Conservation (phyloP, 1,140 invertebrate genomes). For the Brevipalpus yothersi region DNA sequence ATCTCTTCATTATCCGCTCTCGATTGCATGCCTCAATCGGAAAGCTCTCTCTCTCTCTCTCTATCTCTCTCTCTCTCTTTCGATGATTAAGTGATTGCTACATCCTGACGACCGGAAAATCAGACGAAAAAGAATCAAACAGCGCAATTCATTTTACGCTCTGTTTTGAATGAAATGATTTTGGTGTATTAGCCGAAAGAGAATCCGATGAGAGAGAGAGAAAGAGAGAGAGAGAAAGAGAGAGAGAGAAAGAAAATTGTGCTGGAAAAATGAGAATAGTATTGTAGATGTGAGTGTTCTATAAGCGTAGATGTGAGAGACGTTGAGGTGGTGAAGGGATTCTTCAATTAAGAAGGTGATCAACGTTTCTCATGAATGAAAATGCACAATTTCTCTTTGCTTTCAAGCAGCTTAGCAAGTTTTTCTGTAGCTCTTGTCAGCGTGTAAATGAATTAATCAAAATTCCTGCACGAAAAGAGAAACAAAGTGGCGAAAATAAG, state of each 20-base stretch:
- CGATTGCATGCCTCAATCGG: not conserved
- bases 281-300: too few species aligned
- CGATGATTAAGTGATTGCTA: not conserved
- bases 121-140: not conserved
- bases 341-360: not conserved
- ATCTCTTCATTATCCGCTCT: not conserved
- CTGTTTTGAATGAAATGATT: too few species aligned
- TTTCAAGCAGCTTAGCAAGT: not conserved
- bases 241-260: not conserved
- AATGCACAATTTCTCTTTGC: too few species aligned
- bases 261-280: not conserved
- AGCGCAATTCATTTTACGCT: not conserved
- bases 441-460: too few species aligned
- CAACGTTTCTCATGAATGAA: too few species aligned
- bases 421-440: too few species aligned
- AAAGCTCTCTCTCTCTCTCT: slow-evolving; percentile 1
- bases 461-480: too few species aligned
- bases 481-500: too few species aligned
- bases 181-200: too few species aligned
- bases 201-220: not conserved
- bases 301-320: not conserved
- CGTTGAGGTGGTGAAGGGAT: not conserved
- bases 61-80: not conserved
- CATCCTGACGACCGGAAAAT: not conserved
- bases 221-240: not conserved